Percentiles rank a stretch among this genome's conserved stretches.
Evolutionary conservation across 2,113 vertebrate species (phyloP).

Genomic region (Diadophis punctatus): DNA sequence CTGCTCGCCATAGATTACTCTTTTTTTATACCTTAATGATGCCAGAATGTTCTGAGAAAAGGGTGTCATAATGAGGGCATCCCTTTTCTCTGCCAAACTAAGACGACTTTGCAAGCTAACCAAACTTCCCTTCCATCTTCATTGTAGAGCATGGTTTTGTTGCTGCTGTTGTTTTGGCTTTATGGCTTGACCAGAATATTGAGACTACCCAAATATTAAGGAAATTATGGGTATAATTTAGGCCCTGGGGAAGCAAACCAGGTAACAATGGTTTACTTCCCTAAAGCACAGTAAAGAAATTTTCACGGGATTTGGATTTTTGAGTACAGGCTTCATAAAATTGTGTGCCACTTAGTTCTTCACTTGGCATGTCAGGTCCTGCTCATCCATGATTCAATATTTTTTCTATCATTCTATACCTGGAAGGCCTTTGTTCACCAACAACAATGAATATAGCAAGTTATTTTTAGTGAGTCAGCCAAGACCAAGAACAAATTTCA

Average conservation of each 20-base stretch:
- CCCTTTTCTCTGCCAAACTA: not conserved
- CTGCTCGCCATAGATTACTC: not conserved
- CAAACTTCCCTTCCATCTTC: not conserved
- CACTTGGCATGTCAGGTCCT: not conserved
- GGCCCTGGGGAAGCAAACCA: not conserved
- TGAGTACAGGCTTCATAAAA: not conserved
- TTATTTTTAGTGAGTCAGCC: not conserved
- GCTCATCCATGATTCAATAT: not conserved
- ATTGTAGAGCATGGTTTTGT: not conserved
- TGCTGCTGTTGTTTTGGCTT: not conserved
- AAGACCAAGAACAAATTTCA: not conserved
- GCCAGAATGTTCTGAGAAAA: not conserved
- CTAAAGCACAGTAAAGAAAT: not conserved
- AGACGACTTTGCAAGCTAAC: not conserved
- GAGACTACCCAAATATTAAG: not conserved
- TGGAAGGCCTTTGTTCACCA: not conserved
- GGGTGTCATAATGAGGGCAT: not conserved
- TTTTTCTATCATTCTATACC: not conserved
- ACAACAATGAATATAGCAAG: not conserved
- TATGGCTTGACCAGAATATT: not conserved
- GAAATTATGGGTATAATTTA: not conserved
- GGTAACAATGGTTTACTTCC: not conserved
- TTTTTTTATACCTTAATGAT: not conserved
- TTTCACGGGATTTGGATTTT: not conserved
- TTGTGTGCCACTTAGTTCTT: not conserved